These are phyloP conservation scores for Orchestia grillus DNA, from an alignment of 1,140 invertebrate species.

Conservation along the genomic window DNA sequence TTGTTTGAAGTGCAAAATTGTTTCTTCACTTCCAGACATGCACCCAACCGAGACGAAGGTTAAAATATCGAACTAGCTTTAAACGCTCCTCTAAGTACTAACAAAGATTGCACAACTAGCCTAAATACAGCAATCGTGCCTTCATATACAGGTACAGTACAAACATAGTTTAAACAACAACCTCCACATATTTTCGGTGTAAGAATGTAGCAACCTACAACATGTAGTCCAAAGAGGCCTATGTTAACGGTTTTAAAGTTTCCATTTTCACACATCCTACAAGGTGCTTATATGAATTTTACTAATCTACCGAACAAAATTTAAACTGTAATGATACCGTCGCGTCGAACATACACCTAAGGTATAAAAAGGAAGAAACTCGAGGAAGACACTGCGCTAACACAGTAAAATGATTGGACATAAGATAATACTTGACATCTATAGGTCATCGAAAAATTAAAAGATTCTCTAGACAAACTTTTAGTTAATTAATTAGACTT, in stretches of 20 bases:
- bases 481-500: background rate
- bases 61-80: background rate
- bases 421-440: background rate
- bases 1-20: background rate
- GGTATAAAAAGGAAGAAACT: background rate
- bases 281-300: background rate
- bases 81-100: background rate
- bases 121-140: background rate
- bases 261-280: background rate
- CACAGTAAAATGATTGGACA: background rate
- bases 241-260: background rate
- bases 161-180: background rate
- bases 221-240: background rate
- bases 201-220: background rate
- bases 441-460: background rate
- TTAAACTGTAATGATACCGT: background rate
- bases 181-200: background rate
- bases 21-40: background rate
- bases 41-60: too few relatives aligned
- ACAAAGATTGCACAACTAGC: background rate
- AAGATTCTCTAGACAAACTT: background rate
- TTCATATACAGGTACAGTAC: background rate
- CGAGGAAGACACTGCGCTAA: background rate
- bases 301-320: background rate
- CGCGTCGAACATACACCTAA: background rate